Evolutionary conservation across 2,888 invertebrate genomes (phyloP).

Genomic region (Apeira syringaria): DNA sequence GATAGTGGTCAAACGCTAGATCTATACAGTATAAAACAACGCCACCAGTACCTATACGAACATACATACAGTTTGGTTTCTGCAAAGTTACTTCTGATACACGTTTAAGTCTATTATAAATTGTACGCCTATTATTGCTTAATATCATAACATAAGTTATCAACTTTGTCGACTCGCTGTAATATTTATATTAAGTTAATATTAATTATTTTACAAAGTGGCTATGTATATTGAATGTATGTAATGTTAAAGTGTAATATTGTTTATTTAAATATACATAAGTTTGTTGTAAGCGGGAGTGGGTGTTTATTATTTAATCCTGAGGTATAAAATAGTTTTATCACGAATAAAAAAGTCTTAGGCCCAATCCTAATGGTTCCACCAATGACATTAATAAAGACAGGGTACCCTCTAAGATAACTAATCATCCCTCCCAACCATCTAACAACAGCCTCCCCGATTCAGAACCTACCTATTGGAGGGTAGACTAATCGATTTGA

Average conservation of each 20-base stretch:
- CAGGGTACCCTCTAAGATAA: too few species aligned
- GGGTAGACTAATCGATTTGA: too few species aligned
- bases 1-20: too few species aligned
- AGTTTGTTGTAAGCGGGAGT: conserved; percentile 67
- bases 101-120: neutral
- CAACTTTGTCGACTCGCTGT: conserved; percentile 41
- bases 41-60: too few species aligned
- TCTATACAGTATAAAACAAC: too few species aligned
- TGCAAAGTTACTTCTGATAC: neutral
- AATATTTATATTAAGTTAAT: conserved; percentile 40
- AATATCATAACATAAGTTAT: conserved; percentile 63
- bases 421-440: too few species aligned
- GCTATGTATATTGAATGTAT: conserved; percentile 71
- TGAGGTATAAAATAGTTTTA: too few species aligned
- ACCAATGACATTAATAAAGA: too few species aligned
- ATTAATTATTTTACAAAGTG: conserved; percentile 70
- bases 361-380: too few species aligned
- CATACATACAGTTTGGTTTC: neutral
- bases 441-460: too few species aligned
- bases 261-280: conserved; percentile 71
- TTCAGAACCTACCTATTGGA: too few species aligned
- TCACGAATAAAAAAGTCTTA: too few species aligned
- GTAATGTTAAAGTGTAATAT: conserved; percentile 66
- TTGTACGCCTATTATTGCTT: conserved; percentile 35
- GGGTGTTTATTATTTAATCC: conserved; percentile 39